A percentile compares a stretch with the other conserved stretches of the same genome.
These are phyloP conservation scores for Scaptomyza montana DNA, from an alignment of 1,140 invertebrate genomes.

Conservation along the genomic window DNA sequence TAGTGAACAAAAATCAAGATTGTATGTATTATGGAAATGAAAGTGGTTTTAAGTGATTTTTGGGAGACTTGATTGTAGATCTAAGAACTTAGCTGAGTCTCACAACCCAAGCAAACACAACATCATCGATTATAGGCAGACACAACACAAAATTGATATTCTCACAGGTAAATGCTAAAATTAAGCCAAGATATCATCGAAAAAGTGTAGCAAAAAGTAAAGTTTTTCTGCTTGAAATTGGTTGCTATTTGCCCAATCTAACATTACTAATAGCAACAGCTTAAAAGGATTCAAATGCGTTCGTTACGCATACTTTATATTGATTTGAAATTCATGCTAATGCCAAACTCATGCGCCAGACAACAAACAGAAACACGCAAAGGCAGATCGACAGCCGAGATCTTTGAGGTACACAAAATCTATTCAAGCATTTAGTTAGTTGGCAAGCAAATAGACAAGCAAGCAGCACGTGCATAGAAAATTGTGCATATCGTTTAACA, in stretches of 20 bases:
- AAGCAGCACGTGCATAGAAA: too few relatives aligned
- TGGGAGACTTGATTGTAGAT: too few relatives aligned
- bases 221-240: background rate
- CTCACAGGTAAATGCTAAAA: conserved; percentile 63
- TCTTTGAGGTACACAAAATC: background rate
- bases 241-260: conserved; percentile 45
- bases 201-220: background rate
- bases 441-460: too few relatives aligned
- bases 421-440: background rate
- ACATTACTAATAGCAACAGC: background rate
- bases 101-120: too few relatives aligned
- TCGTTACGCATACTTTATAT: conserved; percentile 10
- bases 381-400: background rate
- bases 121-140: too few relatives aligned
- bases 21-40: too few relatives aligned
- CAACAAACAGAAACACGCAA: background rate
- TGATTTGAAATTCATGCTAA: conserved; percentile 33
- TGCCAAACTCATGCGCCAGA: conserved; percentile 43
- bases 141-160: too few relatives aligned
- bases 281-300: conserved; percentile 21
- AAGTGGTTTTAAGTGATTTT: too few relatives aligned
- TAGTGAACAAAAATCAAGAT: too few relatives aligned
- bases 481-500: too few relatives aligned
- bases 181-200: background rate
- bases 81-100: too few relatives aligned